Percentiles rank a stretch among this genome's conserved stretches.
Conservation (phyloP, 2,888 invertebrate genomes). For the Agapostemon virescens region DNA sequence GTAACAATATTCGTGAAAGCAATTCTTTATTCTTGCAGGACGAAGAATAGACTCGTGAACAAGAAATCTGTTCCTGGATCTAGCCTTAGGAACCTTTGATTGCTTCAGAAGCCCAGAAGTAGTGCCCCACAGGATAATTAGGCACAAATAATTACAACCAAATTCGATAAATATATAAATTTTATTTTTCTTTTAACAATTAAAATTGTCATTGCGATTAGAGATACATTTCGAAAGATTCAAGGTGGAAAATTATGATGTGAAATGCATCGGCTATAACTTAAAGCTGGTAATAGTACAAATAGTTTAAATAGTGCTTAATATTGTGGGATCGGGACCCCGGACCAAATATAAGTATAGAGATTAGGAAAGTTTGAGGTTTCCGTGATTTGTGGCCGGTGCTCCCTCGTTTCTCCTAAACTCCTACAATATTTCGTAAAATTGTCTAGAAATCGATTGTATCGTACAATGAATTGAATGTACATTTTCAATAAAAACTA, state of each 20-base stretch:
- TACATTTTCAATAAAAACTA: constrained; percentile 39
- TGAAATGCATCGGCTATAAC: not conserved
- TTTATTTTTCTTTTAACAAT: constrained; percentile 20
- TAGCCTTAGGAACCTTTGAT: too few species aligned
- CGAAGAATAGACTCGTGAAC: too few species aligned
- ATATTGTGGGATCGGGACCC: not conserved
- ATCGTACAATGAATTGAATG: constrained; percentile 4
- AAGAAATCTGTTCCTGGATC: too few species aligned
- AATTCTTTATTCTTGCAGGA: too few species aligned
- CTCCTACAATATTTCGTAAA: constrained; percentile 5
- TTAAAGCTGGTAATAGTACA: constrained; percentile 13
- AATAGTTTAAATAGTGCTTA: not conserved
- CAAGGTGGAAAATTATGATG: not conserved
- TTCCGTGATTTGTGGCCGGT: not conserved
- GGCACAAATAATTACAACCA: not conserved
- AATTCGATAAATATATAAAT: constrained; percentile 36
- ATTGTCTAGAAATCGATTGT: constrained; percentile 14
- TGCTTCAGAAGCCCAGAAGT: too few species aligned
- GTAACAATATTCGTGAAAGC: too few species aligned
- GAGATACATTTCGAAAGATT: constrained; percentile 12
- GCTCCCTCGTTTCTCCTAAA: not conserved
- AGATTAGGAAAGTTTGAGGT: not conserved
- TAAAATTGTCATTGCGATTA: constrained; percentile 8
- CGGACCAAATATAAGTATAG: not conserved
- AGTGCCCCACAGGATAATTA: too few species aligned